A percentile compares a stretch with the other conserved stretches of the same genome.
These are phyloP conservation scores for Candoia aspera DNA, from an alignment of 2,113 vertebrate genomes.

Conservation along the genomic window DNA sequence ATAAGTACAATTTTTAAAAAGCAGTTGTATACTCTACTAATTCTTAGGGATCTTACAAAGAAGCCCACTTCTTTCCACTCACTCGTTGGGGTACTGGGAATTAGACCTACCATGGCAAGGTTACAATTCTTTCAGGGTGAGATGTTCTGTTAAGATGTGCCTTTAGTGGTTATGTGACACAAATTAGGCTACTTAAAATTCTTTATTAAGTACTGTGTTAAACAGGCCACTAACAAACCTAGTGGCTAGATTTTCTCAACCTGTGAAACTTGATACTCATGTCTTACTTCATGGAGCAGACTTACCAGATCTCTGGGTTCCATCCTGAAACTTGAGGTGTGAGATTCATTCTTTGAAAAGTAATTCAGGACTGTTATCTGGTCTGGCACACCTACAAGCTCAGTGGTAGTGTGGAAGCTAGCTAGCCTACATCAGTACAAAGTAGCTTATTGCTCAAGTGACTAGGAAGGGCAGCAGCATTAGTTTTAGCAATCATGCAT, in stretches of 20 bases:
- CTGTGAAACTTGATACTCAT: neutral
- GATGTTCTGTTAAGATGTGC: neutral
- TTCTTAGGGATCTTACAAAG: neutral
- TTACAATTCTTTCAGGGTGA: neutral
- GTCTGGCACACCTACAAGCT: neutral
- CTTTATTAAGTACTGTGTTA: neutral
- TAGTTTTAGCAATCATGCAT: neutral
- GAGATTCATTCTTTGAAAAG: neutral
- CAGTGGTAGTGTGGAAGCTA: neutral
- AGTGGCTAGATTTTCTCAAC: neutral
- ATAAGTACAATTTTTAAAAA: neutral
- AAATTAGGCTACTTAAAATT: neutral
- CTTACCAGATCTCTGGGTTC: neutral
- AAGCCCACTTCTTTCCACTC: neutral
- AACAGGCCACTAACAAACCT: neutral
- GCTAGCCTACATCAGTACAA: neutral
- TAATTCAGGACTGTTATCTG: neutral
- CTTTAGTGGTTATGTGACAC: neutral
- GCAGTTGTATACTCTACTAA: neutral
- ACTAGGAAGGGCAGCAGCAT: neutral
- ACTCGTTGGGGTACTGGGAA: neutral
- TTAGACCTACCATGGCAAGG: neutral
- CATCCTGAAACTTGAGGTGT: neutral
- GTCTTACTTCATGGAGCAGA: neutral
- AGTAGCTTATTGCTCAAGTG: neutral